Base-by-base conservation (phyloP, 1,140 invertebrate species). In the Platorchestia sp. region DNA sequence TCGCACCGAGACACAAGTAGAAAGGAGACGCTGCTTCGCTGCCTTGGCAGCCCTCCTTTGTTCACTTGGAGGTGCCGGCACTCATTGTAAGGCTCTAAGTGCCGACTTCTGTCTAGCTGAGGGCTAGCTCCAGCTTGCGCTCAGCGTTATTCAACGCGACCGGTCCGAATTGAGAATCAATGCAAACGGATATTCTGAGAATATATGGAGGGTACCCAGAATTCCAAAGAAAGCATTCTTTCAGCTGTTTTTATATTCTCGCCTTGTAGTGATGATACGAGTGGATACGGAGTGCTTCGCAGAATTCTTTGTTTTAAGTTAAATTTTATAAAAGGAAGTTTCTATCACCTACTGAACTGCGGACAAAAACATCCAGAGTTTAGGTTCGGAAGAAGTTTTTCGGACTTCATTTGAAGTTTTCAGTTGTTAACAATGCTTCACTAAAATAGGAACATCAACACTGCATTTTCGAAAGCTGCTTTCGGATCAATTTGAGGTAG, bases 61-160 rank as follows among this genome's bases (percentile, higher is more conserved):
- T 75, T 75, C 59, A 75, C 59, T 75, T 75, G 59, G 59, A 75
- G 59, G 59, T 75, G 59, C 59, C 59, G 27, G 59, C 59, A 75
- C 59, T 75, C 59, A 75, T 75, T 75, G 59, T 75, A 10, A 19
- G 27, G 59, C 59, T 75, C 59, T 75, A 75, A 75, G 59, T 75
- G 59, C 59, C 59, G 59, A 75, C 59, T 75, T 75, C 59, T 75
- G 59, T 75, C 59, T 75, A 75, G 59, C 59, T 75, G 59, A 75
- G 59, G 59, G 14, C 19, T 36, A 3, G 59, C 59, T 75, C 59
- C 59, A 22, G 59, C 59, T 36, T 75, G 27, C 36, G 59, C 59
- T 75, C 59, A 22, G 27, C 27, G 59, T 27, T 75, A 75, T 75
- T 75, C 59, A 75, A 27, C 27, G 59, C 59, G 14, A 1, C 59